Conservation (phyloP, 2,113 vertebrate species). For the Oncorhynchus gorbuscha region DNA sequence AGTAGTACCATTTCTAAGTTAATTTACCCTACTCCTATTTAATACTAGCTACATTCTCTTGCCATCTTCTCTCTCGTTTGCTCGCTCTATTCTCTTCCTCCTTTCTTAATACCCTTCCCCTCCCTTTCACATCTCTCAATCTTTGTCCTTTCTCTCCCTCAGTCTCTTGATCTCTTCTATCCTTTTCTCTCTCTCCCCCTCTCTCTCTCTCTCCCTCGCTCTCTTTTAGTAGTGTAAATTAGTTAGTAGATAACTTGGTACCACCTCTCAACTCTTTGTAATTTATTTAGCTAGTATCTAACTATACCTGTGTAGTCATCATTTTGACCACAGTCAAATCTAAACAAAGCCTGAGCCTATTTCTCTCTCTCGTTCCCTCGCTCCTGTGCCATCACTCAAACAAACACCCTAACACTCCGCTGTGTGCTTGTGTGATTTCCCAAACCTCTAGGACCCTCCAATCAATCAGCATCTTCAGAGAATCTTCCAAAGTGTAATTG, state of each 20-base stretch:
- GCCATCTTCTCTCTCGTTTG: conserved; percentile 40
- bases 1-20: conserved; percentile 37
- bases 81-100: not conserved
- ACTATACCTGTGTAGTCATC: not conserved
- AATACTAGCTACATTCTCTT: conserved; percentile 53
- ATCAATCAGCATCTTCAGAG: not conserved
- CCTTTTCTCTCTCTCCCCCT: conserved; percentile 13
- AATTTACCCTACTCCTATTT: conserved; percentile 48
- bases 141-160: conserved; percentile 42
- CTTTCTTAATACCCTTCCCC: conserved; percentile 8
- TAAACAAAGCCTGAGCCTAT: not conserved
- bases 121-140: conserved; percentile 13
- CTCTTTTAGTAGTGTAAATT: conserved; percentile 57
- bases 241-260: conserved; percentile 17
- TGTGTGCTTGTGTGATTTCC: not conserved
- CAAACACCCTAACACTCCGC: not conserved
- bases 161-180: conserved; percentile 20
- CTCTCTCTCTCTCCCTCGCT: conserved; percentile 2
- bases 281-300: not conserved
- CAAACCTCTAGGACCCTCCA: not conserved
- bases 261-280: not conserved
- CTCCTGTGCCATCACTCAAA: not conserved
- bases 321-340: not conserved
- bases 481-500: not conserved
- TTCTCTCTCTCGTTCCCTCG: not conserved